phyloP scores from a whole-genome alignment of 2,888 invertebrate genomes.

The Folsomia manolachei region DNA sequence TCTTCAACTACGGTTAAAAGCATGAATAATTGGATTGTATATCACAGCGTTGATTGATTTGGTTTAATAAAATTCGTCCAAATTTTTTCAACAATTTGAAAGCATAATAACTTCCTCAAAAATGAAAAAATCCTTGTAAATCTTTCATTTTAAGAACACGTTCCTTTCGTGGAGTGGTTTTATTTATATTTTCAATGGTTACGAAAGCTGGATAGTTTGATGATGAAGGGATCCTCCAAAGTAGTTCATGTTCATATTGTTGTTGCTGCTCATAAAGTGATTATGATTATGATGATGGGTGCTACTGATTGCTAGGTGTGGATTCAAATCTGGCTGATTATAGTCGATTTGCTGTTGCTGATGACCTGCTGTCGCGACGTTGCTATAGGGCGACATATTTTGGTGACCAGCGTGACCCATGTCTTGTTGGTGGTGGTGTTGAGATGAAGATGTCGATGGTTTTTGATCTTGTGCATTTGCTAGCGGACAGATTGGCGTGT shows the following conservation, averaged over 20 bases:
- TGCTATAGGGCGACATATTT: background rate
- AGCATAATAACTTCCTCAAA: background rate
- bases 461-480: background rate
- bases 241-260: slow-evolving; percentile 12
- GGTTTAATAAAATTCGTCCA: background rate
- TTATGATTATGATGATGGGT: slow-evolving; percentile 8
- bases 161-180: no score
- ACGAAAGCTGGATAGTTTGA: slow-evolving; percentile 15
- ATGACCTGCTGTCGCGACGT: background rate
- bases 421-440: background rate
- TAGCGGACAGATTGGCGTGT: slow-evolving; percentile 65
- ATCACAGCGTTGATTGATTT: slow-evolving; percentile 11
- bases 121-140: no score
- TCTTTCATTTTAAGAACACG: no score
- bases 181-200: background rate
- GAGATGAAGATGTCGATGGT: background rate
- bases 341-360: background rate
- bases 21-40: background rate
- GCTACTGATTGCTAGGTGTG: slow-evolving; percentile 1
- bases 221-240: slow-evolving; percentile 3
- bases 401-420: background rate
- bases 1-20: no score
- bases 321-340: background rate
- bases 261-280: background rate
- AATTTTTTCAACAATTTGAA: background rate